These are phyloP conservation scores for Xiphias gladius DNA, from an alignment of 2,113 vertebrate genomes.

Conservation along the genomic window DNA sequence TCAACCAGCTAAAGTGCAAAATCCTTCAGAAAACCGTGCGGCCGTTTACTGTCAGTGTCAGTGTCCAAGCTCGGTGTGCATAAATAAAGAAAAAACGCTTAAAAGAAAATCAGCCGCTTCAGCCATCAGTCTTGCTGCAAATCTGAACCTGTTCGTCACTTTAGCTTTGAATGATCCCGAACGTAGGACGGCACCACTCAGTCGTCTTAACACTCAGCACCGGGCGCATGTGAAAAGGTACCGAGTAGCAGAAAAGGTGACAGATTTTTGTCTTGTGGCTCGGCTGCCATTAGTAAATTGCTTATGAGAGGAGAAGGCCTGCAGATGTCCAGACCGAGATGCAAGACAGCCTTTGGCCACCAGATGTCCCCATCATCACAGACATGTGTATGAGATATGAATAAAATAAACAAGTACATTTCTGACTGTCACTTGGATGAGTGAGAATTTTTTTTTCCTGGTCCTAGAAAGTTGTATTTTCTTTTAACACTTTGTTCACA, in stretches of 20 bases:
- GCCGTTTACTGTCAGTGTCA: no score
- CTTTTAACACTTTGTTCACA: not conserved
- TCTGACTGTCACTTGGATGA: not conserved
- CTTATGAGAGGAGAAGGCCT: not conserved
- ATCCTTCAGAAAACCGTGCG: no score
- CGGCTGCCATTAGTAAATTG: not conserved
- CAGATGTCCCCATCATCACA: conserved; percentile 23
- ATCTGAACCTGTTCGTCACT: no score
- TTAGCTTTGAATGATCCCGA: no score
- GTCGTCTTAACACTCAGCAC: no score
- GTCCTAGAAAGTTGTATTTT: no score
- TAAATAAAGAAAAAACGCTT: not conserved
- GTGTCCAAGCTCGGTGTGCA: not conserved
- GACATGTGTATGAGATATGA: not conserved
- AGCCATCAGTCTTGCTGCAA: no score
- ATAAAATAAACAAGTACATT: not conserved
- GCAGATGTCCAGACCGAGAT: not conserved
- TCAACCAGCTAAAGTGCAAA: no score
- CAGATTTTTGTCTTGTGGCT: not conserved
- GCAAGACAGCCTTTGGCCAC: conserved; percentile 11
- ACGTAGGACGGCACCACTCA: no score
- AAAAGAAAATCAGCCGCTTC: no score
- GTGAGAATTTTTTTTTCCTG: not conserved
- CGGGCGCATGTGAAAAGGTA: no score
- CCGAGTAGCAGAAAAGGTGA: no score